phyloP scores from a whole-genome alignment of 2,888 invertebrate species.

The Helicoverpa assulta region DNA sequence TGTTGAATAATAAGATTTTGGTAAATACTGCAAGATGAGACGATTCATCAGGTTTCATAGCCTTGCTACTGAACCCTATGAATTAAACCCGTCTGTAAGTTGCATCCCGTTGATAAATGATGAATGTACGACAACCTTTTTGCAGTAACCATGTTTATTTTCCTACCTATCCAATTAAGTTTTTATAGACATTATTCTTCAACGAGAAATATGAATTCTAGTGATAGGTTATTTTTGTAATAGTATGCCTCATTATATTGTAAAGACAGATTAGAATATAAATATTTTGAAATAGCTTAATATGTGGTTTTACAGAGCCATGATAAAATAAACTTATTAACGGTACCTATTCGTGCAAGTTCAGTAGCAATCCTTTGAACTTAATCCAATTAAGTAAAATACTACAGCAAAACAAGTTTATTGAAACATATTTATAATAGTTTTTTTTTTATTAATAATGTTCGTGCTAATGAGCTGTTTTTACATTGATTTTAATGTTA shows the following conservation, averaged over 20 bases:
- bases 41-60: constrained; percentile 47
- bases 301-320: too few species aligned
- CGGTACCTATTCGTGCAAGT: too few species aligned
- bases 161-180: background rate
- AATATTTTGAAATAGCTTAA: too few species aligned
- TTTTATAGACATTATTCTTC: background rate
- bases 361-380: background rate
- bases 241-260: background rate
- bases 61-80: constrained; percentile 45
- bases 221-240: background rate
- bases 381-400: too few species aligned
- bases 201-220: background rate
- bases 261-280: background rate
- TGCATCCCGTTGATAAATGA: constrained; percentile 54
- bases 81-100: constrained; percentile 46
- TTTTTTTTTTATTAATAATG: background rate
- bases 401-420: too few species aligned
- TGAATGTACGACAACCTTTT: constrained; percentile 40
- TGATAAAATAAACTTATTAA: too few species aligned
- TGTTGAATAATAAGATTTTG: too few species aligned
- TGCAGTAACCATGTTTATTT: constrained; percentile 19
- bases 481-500: constrained; percentile 9
- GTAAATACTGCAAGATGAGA: background rate
- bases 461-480: constrained; percentile 3
- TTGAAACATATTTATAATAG: background rate